Percentiles rank a stretch among this genome's conserved stretches.
phyloP scores from a whole-genome alignment of 2,797 vertebrate species.

The Pseudopleuronectes americanus region DNA sequence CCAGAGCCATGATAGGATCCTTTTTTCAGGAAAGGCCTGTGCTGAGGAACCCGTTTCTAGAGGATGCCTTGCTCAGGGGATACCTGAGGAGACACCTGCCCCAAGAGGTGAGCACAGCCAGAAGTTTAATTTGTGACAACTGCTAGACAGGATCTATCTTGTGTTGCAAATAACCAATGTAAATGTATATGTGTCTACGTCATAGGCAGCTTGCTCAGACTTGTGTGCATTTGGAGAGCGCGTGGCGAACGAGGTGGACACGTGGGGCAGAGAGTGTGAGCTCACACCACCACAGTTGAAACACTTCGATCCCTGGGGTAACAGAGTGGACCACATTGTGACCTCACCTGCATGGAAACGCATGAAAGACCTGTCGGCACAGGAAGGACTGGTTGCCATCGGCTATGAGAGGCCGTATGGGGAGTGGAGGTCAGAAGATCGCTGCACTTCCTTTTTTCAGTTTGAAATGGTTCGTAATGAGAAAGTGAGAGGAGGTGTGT shows the following conservation, averaged over 20 bases:
- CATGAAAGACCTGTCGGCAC: slow-evolving; percentile 84
- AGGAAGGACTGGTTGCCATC: slow-evolving; percentile 85
- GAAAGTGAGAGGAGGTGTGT: slow-evolving; percentile 19
- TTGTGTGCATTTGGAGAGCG: slow-evolving; percentile 83
- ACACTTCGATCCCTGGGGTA: slow-evolving; percentile 85
- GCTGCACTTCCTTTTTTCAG: background rate
- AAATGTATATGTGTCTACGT: slow-evolving; percentile 8
- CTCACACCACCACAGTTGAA: slow-evolving; percentile 78
- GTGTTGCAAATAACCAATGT: background rate
- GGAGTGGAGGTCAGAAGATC: slow-evolving; percentile 82
- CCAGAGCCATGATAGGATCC: slow-evolving; percentile 68
- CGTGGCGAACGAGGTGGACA: slow-evolving; percentile 76
- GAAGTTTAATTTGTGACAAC: background rate
- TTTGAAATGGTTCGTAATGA: slow-evolving; percentile 6
- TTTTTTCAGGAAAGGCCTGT: slow-evolving; percentile 84
- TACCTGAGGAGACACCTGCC: slow-evolving; percentile 85
- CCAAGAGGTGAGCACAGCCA: slow-evolving; percentile 76
- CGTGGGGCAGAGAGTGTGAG: slow-evolving; percentile 84
- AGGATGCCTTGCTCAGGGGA: slow-evolving; percentile 83
- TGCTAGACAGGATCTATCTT: background rate
- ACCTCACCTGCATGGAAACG: slow-evolving; percentile 85
- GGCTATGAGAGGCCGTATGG: slow-evolving; percentile 85
- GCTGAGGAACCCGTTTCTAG: slow-evolving; percentile 82
- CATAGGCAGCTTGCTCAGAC: slow-evolving; percentile 72
- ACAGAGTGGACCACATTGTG: slow-evolving; percentile 80